A percentile compares a stretch with the other conserved stretches of the same genome.
These are phyloP conservation scores for Gari tellinella DNA, from an alignment of 2,888 invertebrate genomes.

Conservation along the genomic window DNA sequence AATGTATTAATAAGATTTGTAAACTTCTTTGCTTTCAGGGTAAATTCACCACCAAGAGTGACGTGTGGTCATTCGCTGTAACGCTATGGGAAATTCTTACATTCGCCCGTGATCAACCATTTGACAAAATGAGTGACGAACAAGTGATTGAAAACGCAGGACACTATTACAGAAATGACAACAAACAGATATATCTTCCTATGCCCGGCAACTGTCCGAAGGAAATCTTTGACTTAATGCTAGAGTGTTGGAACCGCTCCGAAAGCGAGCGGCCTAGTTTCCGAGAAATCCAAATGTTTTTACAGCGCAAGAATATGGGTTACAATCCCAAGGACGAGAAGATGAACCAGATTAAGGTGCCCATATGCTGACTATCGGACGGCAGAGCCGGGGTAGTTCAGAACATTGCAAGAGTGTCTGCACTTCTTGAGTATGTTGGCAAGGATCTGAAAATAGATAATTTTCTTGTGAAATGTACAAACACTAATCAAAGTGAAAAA, in stretches of 20 bases:
- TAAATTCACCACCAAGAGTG: constrained; percentile 93
- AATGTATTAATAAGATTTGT: too few species aligned
- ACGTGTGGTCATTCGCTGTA: constrained; percentile 96
- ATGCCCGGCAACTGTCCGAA: constrained; percentile 92
- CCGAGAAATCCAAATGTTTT: constrained; percentile 94
- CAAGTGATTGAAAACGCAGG: constrained; percentile 93
- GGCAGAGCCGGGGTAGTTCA: constrained; percentile 34
- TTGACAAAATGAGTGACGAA: constrained; percentile 90
- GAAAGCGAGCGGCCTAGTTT: constrained; percentile 93
- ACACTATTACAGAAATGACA: constrained; percentile 90
- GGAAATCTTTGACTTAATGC: constrained; percentile 96
- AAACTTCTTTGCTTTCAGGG: constrained; percentile 87
- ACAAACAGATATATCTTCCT: constrained; percentile 87
- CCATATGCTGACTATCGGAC: constrained; percentile 72
- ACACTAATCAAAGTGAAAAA: constrained; percentile 35
- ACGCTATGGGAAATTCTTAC: constrained; percentile 94
- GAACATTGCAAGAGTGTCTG: constrained; percentile 45
- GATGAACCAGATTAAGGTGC: constrained; percentile 78
- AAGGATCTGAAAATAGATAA: constrained; percentile 25
- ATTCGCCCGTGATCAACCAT: constrained; percentile 91
- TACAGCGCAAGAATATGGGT: constrained; percentile 86
- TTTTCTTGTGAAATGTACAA: constrained; percentile 32
- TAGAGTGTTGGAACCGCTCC: constrained; percentile 95
- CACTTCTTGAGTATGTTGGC: constrained; percentile 39
- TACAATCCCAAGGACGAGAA: constrained; percentile 83